Base-by-base conservation (phyloP, 2,888 invertebrate species). In the Eupeodes latifasciatus region DNA sequence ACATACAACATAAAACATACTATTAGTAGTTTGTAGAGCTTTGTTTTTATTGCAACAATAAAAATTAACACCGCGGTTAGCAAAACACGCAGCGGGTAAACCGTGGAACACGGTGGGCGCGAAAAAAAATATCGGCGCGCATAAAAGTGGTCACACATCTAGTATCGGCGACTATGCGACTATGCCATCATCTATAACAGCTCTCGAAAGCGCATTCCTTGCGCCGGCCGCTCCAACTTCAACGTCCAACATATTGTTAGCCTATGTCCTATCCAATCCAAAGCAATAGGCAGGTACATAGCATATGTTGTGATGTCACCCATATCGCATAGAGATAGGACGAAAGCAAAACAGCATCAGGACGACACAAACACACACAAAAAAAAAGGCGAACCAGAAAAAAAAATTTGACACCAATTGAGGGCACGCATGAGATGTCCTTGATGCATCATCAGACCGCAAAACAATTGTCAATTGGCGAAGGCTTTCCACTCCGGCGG, bases 1-100 rank as follows among this genome's bases (percentile, higher is more conserved):
- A 85, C 85, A 81, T 76, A 81, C 77, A 82, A 81, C 85, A 82
- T 81, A 79, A 89, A 89, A 81, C 89, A 72, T 81, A 85, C 89
- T 89, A 89, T 85, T 89, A 85, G 89, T 85, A 85, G 85, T 89
- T 89, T 89, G 85, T 81, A 61, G 88, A 85, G 88, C 88, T 88
- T 88, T 88, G 88, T 88, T 88, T 88, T 88, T 88, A 88, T 88
- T 85, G 81, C 81, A 85, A 88, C 89, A 85, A 89, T 89, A 89
- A 89, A 89, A 89, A 89, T 89, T 89, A 89, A 89, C 89, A 85
- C 89, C 85, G 89, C 85, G 89, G 89, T 89, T 89, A 89, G 89
- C 85, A 89, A 89, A 89, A 89, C 89, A 89, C 88, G 88, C 88
- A 88, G 88, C 85, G 88, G 80, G 88, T 88, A 88, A 88, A 88